These are phyloP conservation scores for Indri indri DNA, from an alignment of 2,113 vertebrate species.

Conservation along the genomic window DNA sequence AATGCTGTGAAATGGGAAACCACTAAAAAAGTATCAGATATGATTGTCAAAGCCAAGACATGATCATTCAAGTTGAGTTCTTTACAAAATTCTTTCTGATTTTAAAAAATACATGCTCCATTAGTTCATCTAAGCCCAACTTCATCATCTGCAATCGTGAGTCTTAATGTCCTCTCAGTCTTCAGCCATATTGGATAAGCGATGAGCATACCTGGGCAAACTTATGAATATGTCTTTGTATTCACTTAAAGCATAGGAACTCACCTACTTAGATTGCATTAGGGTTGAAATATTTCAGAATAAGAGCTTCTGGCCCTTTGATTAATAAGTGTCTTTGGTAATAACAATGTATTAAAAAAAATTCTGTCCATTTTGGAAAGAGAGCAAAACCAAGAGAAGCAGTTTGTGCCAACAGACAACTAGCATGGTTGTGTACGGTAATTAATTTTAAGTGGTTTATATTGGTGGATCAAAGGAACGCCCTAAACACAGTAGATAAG, in stretches of 20 bases:
- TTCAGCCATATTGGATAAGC: background rate
- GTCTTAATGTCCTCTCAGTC: background rate
- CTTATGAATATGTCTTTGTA: background rate
- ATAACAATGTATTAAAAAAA: background rate
- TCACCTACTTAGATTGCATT: background rate
- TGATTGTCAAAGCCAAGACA: background rate
- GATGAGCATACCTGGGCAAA: background rate
- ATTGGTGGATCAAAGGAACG: slow-evolving; percentile 39
- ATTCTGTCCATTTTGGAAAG: slow-evolving; percentile 13
- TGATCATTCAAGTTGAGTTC: background rate
- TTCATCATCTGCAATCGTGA: background rate
- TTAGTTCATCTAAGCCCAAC: background rate
- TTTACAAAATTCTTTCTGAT: background rate
- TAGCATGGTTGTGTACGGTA: background rate
- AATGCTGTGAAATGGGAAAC: background rate
- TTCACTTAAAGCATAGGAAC: background rate
- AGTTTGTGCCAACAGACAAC: background rate
- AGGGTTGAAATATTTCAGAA: background rate
- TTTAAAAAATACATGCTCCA: background rate
- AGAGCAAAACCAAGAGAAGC: background rate
- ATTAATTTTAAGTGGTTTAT: slow-evolving; percentile 64
- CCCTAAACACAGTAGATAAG: slow-evolving; percentile 14
- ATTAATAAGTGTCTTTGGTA: slow-evolving; percentile 24
- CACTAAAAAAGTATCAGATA: background rate
- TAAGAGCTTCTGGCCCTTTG: background rate